A percentile compares a stretch with the other conserved stretches of the same genome.
Conservation (phyloP, 1,140 invertebrate species). For the Homarus americanus region DNA sequence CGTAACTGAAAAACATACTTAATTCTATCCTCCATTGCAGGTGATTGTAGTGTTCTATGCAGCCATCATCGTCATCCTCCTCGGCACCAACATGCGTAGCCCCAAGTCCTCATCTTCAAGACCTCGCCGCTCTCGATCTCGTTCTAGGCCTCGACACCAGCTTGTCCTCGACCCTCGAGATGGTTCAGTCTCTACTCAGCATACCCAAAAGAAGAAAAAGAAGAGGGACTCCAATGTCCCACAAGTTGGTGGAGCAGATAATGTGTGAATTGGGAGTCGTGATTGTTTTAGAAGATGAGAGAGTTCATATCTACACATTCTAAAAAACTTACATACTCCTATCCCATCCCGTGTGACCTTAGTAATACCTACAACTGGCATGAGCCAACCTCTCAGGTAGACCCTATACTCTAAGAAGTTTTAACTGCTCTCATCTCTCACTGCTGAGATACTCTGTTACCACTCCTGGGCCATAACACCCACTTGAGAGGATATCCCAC, state of each 20-base stretch:
- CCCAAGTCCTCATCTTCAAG: background rate
- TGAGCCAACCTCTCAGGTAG: too few relatives aligned
- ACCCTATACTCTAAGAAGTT: too few relatives aligned
- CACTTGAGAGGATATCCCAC: too few relatives aligned
- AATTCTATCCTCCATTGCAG: background rate
- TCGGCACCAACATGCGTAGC: constrained; percentile 47
- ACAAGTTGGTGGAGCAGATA: background rate
- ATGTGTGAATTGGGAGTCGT: too few relatives aligned
- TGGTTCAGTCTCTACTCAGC: constrained; percentile 43
- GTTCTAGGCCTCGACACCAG: constrained; percentile 35
- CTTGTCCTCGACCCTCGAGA: constrained; percentile 34
- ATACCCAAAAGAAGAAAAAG: constrained; percentile 39
- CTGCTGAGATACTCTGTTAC: too few relatives aligned
- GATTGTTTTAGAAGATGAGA: too few relatives aligned
- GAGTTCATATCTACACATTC: too few relatives aligned
- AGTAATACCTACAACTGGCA: too few relatives aligned
- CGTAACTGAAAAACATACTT: background rate
- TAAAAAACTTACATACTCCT: too few relatives aligned
- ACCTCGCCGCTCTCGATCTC: background rate
- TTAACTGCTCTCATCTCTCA: too few relatives aligned
- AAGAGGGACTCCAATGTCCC: background rate
- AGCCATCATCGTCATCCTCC: constrained; percentile 41
- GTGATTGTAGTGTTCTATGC: constrained; percentile 48
- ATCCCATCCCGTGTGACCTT: too few relatives aligned
- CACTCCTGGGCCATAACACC: too few relatives aligned